Conservation (phyloP, 1,140 invertebrate genomes). For the Lordiphosa clarofinis region DNA sequence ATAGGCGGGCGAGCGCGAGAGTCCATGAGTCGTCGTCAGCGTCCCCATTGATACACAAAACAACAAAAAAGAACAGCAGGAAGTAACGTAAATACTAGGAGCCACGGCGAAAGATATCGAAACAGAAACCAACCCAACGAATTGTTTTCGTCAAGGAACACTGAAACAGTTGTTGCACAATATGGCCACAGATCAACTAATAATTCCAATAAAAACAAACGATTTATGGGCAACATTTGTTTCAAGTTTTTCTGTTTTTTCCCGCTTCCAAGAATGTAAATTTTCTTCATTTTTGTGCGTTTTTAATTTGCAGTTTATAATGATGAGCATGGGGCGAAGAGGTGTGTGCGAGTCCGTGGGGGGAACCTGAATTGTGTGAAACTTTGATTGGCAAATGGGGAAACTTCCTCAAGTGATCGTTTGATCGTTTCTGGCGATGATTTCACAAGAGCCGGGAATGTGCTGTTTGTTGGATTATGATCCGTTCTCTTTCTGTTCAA, state of each 20-base stretch:
- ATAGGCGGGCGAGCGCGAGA: conserved; percentile 13
- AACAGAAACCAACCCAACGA: conserved; percentile 32
- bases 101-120: conserved; percentile 21
- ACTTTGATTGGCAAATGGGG: conserved; percentile 53
- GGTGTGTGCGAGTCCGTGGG: background rate
- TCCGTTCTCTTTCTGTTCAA: no score
- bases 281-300: conserved; percentile 10
- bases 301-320: conserved; percentile 47
- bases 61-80: conserved; percentile 38
- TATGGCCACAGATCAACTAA: conserved; percentile 73
- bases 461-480: no score
- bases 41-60: conserved; percentile 64
- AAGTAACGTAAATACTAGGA: conserved; percentile 63
- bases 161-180: conserved; percentile 71
- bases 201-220: conserved; percentile 67
- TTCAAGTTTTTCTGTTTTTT: conserved; percentile 22
- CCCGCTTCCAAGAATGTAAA: conserved; percentile 32
- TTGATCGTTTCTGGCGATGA: conserved; percentile 24
- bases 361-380: background rate
- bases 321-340: conserved; percentile 16
- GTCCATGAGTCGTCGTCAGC: conserved; percentile 51
- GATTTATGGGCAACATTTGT: conserved; percentile 45
- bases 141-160: conserved; percentile 63
- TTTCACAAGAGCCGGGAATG: background rate
- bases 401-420: conserved; percentile 32